Evolutionary conservation across 30 jellyfish, hydroid and myxozoan genomes (phyloP).

Genomic region (Euphysa ruthae): DNA sequence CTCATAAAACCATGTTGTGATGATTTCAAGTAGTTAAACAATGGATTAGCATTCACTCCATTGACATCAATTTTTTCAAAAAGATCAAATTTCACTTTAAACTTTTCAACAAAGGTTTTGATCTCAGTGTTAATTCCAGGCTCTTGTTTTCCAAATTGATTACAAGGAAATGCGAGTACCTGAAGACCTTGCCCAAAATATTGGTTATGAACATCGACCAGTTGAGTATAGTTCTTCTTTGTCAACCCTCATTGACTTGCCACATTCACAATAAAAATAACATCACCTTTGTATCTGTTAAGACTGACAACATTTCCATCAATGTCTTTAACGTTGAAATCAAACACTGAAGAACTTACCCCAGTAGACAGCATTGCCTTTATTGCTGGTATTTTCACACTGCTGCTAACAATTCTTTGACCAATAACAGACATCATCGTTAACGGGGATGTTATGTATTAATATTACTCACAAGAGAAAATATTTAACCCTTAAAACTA

Average conservation of each 20-base stretch:
- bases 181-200: conserved; percentile 95
- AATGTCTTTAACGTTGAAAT: conserved; percentile 58
- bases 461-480: no score
- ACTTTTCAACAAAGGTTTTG: conserved; percentile 67
- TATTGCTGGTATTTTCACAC: no score
- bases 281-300: conserved; percentile 69
- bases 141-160: conserved; percentile 94
- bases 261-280: conserved; percentile 72
- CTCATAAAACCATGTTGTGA: conserved; percentile 73
- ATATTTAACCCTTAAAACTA: no score
- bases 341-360: conserved; percentile 50
- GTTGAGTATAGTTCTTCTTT: conserved; percentile 93
- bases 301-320: conserved; percentile 73
- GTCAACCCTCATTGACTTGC: conserved; percentile 98
- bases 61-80: conserved; percentile 88
- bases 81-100: conserved; percentile 76
- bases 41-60: conserved; percentile 86
- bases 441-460: no score
- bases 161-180: conserved; percentile 97
- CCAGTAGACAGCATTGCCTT: no score
- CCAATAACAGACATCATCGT: no score
- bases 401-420: no score
- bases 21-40: conserved; percentile 52
- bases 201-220: conserved; percentile 83
- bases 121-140: conserved; percentile 91